Evolutionary conservation across 2,113 vertebrate species (phyloP).

Genomic region (Microtus oregoni): DNA sequence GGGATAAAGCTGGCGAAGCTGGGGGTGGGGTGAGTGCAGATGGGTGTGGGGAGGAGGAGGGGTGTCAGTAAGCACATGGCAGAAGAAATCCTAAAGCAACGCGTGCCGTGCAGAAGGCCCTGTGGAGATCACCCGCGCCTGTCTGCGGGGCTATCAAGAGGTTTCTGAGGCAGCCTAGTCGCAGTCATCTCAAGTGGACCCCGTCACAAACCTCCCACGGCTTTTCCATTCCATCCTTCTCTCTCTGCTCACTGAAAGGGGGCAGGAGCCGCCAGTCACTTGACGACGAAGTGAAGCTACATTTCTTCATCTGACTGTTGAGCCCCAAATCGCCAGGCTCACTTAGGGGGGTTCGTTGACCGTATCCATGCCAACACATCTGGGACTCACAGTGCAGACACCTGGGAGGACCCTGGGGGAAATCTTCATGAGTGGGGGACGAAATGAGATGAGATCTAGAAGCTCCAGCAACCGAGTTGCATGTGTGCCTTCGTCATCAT

Average conservation of each 20-base stretch:
- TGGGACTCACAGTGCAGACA: background rate
- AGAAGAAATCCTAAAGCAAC: background rate
- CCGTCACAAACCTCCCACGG: background rate
- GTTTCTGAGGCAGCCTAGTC: background rate
- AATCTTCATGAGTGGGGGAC: too few species aligned
- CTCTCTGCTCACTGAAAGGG: background rate
- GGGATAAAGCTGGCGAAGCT: background rate
- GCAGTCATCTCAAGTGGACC: background rate
- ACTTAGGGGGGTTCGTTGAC: background rate
- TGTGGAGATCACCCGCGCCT: background rate
- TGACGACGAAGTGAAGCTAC: background rate
- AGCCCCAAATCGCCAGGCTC: background rate
- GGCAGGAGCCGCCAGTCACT: background rate
- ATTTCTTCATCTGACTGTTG: background rate
- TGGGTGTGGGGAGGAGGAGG: background rate
- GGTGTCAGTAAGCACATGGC: background rate
- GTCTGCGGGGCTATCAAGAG: background rate
- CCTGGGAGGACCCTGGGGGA: background rate
- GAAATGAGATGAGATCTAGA: background rate
- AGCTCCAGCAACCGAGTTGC: background rate
- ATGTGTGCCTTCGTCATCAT: fast-evolving
- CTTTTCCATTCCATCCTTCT: background rate
- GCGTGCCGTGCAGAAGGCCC: background rate
- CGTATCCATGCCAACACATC: background rate
- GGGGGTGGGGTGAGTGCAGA: too few species aligned